Conservation (phyloP, 2,113 vertebrate species). For the Trogon surrucura region DNA sequence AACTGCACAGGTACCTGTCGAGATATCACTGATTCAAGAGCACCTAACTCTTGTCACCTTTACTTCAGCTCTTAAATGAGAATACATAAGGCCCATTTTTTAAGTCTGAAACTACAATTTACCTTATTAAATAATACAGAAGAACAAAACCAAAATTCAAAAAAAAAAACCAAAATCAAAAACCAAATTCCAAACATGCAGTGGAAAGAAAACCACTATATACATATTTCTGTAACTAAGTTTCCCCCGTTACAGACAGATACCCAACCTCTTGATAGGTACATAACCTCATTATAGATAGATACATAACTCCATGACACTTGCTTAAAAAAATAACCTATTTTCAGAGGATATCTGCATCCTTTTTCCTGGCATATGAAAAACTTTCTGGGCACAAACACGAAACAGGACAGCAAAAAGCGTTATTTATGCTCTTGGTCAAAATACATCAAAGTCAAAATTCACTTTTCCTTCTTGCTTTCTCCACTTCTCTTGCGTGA, state of each 20-base stretch:
- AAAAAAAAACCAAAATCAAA: neutral
- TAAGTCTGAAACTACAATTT: neutral
- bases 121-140: neutral
- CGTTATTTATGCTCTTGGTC: neutral
- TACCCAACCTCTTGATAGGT: too few relatives aligned
- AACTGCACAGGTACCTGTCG: neutral
- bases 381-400: neutral
- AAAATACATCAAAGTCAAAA: neutral
- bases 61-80: neutral
- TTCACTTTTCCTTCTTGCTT: neutral
- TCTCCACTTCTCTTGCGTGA: neutral
- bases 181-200: neutral
- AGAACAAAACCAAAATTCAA: neutral
- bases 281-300: neutral
- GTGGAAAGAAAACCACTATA: neutral
- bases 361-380: neutral
- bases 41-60: neutral
- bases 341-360: neutral
- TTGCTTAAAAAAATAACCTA: neutral
- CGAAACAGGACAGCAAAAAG: neutral
- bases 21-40: neutral
- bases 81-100: neutral
- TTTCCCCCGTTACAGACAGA: neutral
- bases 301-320: accelerated
- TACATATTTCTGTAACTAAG: neutral